Evolutionary conservation across 2,888 invertebrate species (phyloP).

Genomic region (Norana najaformis): DNA sequence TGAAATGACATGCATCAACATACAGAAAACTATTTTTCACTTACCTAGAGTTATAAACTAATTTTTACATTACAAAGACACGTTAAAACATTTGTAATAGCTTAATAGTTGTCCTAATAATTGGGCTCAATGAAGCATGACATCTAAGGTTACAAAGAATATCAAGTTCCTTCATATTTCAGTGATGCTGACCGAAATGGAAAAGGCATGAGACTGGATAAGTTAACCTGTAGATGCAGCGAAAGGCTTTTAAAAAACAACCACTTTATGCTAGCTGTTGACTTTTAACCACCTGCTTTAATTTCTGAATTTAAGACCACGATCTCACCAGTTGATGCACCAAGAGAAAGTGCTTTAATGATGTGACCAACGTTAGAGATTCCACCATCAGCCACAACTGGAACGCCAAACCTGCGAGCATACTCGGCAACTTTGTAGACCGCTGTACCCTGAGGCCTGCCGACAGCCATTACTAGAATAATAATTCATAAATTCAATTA

Average conservation of each 20-base stretch:
- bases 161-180: background rate
- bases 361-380: slow-evolving; percentile 95
- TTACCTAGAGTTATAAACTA: too few species aligned
- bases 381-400: slow-evolving; percentile 97
- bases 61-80: too few species aligned
- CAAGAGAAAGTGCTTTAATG: slow-evolving; percentile 89
- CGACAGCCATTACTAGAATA: slow-evolving; percentile 93
- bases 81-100: too few species aligned
- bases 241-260: too few species aligned
- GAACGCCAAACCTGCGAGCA: slow-evolving; percentile 85
- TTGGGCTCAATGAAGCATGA: too few species aligned
- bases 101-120: too few species aligned
- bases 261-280: background rate
- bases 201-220: background rate
- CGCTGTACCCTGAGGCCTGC: slow-evolving; percentile 95
- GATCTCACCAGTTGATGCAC: slow-evolving; percentile 77
- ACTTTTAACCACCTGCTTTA: background rate
- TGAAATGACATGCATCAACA: too few species aligned
- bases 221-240: background rate
- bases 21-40: too few species aligned
- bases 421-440: slow-evolving; percentile 93
- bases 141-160: too few species aligned
- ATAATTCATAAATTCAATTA: background rate
- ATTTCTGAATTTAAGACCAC: background rate
- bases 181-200: background rate